Percentiles rank a stretch among this genome's conserved stretches.
These are phyloP conservation scores for Ploceus nigricollis DNA, from an alignment of 2,113 vertebrate species.

Conservation along the genomic window DNA sequence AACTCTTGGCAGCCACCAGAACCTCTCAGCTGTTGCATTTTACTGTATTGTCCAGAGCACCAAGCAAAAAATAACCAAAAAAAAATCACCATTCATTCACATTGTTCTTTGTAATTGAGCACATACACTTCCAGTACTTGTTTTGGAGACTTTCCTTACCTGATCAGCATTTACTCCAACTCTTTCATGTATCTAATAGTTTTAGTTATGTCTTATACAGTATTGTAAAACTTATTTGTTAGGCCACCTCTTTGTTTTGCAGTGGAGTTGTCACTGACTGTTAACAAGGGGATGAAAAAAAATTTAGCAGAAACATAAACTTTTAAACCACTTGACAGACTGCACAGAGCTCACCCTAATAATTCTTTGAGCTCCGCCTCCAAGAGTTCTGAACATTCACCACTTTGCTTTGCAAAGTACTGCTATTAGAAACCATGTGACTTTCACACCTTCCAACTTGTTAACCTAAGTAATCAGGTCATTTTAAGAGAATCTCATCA, in stretches of 20 bases:
- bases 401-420: neutral
- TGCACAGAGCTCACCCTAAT: neutral
- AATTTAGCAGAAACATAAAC: neutral
- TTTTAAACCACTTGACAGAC: neutral
- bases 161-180: neutral
- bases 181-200: neutral
- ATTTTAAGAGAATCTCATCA: neutral
- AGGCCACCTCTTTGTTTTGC: neutral
- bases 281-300: neutral
- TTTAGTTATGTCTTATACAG: neutral
- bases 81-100: neutral
- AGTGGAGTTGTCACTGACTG: neutral
- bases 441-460: neutral
- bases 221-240: neutral
- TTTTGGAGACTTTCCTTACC: neutral
- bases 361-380: neutral
- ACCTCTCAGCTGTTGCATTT: neutral
- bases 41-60: neutral
- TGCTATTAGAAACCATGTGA: neutral
- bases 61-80: neutral
- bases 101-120: neutral
- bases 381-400: neutral
- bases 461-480: neutral
- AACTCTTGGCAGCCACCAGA: constrained; percentile 1
- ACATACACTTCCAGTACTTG: neutral